phyloP scores from a whole-genome alignment of 2,888 invertebrate genomes.

The Eristalinus sepulchralis region DNA sequence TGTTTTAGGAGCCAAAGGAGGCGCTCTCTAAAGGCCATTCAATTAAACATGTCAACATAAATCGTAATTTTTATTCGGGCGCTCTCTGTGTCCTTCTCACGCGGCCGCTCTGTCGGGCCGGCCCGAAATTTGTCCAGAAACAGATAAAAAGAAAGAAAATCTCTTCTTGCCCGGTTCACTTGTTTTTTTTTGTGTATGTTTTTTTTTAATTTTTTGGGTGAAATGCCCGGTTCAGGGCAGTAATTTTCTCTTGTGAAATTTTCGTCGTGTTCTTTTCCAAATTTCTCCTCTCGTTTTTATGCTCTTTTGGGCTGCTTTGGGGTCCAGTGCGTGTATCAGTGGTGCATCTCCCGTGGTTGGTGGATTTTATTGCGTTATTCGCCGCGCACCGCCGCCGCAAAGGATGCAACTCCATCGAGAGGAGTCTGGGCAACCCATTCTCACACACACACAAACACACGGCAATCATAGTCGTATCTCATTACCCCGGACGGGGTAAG shows the following conservation, averaged over 20 bases:
- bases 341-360: slow-evolving; percentile 11
- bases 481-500: slow-evolving; percentile 61
- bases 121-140: slow-evolving; percentile 55
- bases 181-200: slow-evolving; percentile 29
- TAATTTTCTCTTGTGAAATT: slow-evolving; percentile 64
- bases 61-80: slow-evolving; percentile 69
- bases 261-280: slow-evolving; percentile 21
- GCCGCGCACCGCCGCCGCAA: slow-evolving; percentile 42
- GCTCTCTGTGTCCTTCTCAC: slow-evolving; percentile 58
- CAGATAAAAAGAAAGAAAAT: slow-evolving; percentile 48
- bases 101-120: neutral
- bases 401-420: slow-evolving; percentile 31
- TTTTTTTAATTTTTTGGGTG: slow-evolving; percentile 28
- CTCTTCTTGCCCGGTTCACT: slow-evolving; percentile 4
- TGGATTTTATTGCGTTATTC: slow-evolving; percentile 65
- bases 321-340: slow-evolving; percentile 23
- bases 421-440: slow-evolving; percentile 24
- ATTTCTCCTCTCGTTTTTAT: slow-evolving; percentile 46
- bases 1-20: slow-evolving; percentile 50
- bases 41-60: slow-evolving; percentile 71
- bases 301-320: slow-evolving; percentile 24
- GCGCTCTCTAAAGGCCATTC: slow-evolving; percentile 69
- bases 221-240: slow-evolving; percentile 39
- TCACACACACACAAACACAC: slow-evolving; percentile 9
- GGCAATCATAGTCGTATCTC: slow-evolving; percentile 48